A percentile compares a stretch with the other conserved stretches of the same genome.
These are phyloP conservation scores for Microcebus ravelobensis DNA, from an alignment of 2,113 vertebrate species.

Conservation along the genomic window DNA sequence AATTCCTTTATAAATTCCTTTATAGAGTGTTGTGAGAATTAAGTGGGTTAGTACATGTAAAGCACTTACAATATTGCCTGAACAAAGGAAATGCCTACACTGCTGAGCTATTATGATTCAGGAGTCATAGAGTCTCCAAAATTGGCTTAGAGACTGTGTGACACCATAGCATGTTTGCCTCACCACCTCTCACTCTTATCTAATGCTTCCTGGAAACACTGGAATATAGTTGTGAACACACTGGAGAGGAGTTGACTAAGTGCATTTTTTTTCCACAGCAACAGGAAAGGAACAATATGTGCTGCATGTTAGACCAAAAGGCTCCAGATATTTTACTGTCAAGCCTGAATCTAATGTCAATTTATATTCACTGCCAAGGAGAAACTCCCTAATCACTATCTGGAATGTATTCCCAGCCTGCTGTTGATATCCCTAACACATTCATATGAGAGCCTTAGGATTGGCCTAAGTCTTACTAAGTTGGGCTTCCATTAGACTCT, in stretches of 20 bases:
- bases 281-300: conserved; percentile 17
- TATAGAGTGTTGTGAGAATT: neutral
- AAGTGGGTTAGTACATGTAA: neutral
- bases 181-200: conserved; percentile 14
- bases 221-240: neutral
- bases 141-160: neutral
- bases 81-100: neutral
- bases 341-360: neutral
- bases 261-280: conserved; percentile 35
- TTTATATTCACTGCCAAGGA: conserved; percentile 13
- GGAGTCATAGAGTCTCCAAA: neutral
- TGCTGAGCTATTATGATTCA: neutral
- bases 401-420: conserved; percentile 35
- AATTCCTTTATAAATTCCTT: too few species aligned
- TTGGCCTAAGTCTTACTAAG: neutral
- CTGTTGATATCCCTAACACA: neutral
- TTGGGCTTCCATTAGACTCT: neutral
- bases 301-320: conserved; percentile 1
- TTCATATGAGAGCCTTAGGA: neutral
- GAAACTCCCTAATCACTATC: conserved; percentile 30
- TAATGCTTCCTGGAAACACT: conserved; percentile 47
- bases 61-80: neutral
- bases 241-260: neutral
- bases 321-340: conserved; percentile 43
- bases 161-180: conserved; percentile 2